These are phyloP conservation scores for Anthopleura xanthogrammica DNA, from an alignment of 92 coral and sea anemone genomes.

Conservation along the genomic window DNA sequence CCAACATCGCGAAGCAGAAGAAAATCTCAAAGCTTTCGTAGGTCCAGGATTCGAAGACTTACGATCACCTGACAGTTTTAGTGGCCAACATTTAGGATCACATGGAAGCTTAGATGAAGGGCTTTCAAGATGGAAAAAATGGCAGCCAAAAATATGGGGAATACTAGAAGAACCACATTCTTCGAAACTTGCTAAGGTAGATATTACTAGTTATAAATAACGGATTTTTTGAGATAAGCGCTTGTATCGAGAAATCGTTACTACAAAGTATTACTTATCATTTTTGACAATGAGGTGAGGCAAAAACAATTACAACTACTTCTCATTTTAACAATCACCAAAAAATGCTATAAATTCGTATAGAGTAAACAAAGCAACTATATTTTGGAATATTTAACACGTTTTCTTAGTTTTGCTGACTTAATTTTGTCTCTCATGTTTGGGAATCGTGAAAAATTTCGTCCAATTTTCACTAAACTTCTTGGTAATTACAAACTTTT, in stretches of 20 bases:
- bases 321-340: no score
- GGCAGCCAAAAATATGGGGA: slow-evolving; percentile 77
- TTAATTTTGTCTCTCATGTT: no score
- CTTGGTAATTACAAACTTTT: no score
- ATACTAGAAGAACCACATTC: slow-evolving; percentile 82
- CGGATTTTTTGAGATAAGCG: background rate
- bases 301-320: background rate
- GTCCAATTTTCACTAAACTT: no score
- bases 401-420: no score
- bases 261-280: background rate
- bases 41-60: slow-evolving; percentile 83
- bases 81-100: slow-evolving; percentile 21
- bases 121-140: slow-evolving; percentile 54
- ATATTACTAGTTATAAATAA: background rate
- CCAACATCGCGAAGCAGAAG: slow-evolving; percentile 84
- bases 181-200: slow-evolving; percentile 75
- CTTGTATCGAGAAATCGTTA: background rate
- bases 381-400: no score
- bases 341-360: no score
- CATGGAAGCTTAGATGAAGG: slow-evolving; percentile 46
- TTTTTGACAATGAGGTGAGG: background rate
- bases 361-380: no score
- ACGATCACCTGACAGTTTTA: slow-evolving; percentile 41
- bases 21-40: slow-evolving; percentile 79
- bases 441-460: no score